Evolutionary conservation across 2,797 vertebrate species (phyloP).

Genomic region (Prionace glauca): DNA sequence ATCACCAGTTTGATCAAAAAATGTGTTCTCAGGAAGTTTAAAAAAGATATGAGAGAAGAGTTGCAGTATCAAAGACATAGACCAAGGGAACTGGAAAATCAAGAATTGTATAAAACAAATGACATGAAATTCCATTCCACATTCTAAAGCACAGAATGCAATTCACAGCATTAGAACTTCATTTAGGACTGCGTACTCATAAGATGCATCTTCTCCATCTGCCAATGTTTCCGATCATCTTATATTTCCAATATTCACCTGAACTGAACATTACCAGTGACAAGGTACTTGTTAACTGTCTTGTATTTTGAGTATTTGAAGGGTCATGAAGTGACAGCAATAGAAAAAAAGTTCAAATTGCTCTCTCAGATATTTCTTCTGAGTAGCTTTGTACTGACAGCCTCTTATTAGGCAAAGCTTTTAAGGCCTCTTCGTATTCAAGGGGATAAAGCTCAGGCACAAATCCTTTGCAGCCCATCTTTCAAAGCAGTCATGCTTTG

Average conservation of each 20-base stretch:
- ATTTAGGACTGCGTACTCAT: background rate
- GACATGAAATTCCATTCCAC: background rate
- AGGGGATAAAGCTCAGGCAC: slow-evolving; percentile 5
- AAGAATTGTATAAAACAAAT: background rate
- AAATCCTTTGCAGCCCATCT: slow-evolving; percentile 12
- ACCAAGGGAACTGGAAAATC: background rate
- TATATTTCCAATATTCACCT: background rate
- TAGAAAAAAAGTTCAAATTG: background rate
- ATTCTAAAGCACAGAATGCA: background rate
- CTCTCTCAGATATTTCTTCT: background rate
- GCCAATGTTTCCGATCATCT: background rate
- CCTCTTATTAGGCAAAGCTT: slow-evolving; percentile 19
- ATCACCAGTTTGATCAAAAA: background rate
- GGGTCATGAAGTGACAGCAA: background rate
- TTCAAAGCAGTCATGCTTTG: slow-evolving; percentile 24
- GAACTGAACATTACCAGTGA: background rate
- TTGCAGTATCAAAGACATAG: background rate
- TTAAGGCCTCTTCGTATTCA: slow-evolving; percentile 5
- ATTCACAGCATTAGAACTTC: background rate
- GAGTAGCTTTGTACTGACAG: slow-evolving; percentile 24
- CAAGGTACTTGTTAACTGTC: background rate
- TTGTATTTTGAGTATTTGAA: background rate
- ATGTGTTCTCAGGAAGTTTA: background rate
- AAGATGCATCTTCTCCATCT: background rate
- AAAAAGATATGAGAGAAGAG: background rate